Evolutionary conservation across 2,797 vertebrate genomes (phyloP), one percentile per base, ranked within the genome.

Genomic region (Parotocinclus haroldoi): DNA sequence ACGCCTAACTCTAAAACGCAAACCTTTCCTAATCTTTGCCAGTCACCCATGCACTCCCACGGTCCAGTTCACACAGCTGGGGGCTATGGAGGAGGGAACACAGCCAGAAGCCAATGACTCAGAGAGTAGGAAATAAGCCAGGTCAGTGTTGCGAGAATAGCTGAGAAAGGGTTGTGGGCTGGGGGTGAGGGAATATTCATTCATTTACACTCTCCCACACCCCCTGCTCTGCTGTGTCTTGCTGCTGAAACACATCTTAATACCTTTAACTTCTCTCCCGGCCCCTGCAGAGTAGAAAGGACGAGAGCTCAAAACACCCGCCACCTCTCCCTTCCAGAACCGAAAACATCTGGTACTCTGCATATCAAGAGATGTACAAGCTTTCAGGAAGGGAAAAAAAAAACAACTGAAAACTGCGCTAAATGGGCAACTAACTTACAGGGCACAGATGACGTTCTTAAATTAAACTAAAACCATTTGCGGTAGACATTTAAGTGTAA

Each of bases 341-440:
- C 59, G 27, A 70, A 71, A 81, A 79, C 79, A 79, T 81, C 75
- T 79, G 79, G 59, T 67, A 17, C 66, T 77, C 66, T 61, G 62
- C 27, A 27, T 27, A 27, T 27, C 27, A 27, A 27, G 27, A 27
- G 27, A 27, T 2, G 27, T 27, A 27, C 27, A 27, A 5, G 2
- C 27, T 27, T 27, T 27, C 5, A 27, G 27, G 27, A 27, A n/a
- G n/a, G n/a, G n/a, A n/a, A n/a, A n/a, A n/a, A n/a, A 27, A 27
- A 27, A 27, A 27, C 2, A 27, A 2, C 27, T 27, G 27, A 2
- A 27, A 27, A 27, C 27, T 27, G 27, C 5, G 27, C 27, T 27
- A 27, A 27, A 27, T 27, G 27, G 2, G 27, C 27, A 2, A 27
- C 27, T 27, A 27, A 27, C 2, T 27, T 27, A 27, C 27, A 27